Conservation (phyloP, 2,888 invertebrate species). For the Geotrupes spiniger region DNA sequence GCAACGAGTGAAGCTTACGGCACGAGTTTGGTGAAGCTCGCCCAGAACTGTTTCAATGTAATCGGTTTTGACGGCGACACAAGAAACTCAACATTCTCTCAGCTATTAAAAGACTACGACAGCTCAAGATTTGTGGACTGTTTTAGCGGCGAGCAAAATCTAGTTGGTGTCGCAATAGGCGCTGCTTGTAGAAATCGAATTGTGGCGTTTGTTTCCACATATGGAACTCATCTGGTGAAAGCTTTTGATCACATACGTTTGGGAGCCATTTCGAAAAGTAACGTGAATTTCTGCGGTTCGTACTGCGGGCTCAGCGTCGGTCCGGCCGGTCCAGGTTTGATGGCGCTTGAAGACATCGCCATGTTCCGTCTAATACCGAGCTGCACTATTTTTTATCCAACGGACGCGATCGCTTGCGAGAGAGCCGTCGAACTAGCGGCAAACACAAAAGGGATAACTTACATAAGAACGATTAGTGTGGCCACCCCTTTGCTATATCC, state of each 20-base stretch:
- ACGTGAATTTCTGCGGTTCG: conserved; percentile 89
- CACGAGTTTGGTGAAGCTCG: conserved; percentile 81
- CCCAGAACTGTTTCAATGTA: conserved; percentile 65
- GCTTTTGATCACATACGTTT: conserved; percentile 95
- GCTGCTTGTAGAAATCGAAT: conserved; percentile 83
- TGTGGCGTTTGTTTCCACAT: conserved; percentile 88
- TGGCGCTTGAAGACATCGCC: conserved; percentile 94
- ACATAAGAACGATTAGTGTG: conserved; percentile 89
- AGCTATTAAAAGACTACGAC: conserved; percentile 71
- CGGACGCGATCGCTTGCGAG: conserved; percentile 89
- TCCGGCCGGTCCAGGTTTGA: conserved; percentile 94
- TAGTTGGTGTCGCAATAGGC: conserved; percentile 90
- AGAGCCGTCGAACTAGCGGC: conserved; percentile 89
- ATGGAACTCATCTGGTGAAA: conserved; percentile 91
- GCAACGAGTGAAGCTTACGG: conserved; percentile 91
- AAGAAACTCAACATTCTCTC: conserved; percentile 93
- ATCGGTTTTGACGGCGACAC: conserved; percentile 92
- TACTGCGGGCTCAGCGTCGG: conserved; percentile 96
- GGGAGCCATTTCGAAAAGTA: conserved; percentile 95
- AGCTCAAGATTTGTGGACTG: conserved; percentile 83
- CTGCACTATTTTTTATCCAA: conserved; percentile 67
- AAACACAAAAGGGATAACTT: conserved; percentile 86
- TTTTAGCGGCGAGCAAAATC: conserved; percentile 95
- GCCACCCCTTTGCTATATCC: conserved; percentile 78
- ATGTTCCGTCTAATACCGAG: conserved; percentile 87